Evolutionary conservation across 2,797 vertebrate species (phyloP).

Genomic region (Typhlichthys subterraneus): DNA sequence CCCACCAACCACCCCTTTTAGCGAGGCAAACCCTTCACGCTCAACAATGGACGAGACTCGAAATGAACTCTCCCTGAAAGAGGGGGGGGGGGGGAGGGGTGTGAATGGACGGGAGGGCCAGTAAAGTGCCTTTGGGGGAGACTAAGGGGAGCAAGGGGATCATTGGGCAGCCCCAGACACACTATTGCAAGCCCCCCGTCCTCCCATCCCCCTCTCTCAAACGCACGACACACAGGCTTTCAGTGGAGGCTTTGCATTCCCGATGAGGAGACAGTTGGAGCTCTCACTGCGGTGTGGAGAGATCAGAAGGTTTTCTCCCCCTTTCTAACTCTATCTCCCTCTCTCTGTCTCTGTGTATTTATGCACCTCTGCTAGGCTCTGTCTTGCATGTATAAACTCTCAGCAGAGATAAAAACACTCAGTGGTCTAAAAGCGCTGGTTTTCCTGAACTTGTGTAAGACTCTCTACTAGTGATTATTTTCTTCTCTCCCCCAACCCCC

Average conservation of each 20-base stretch:
- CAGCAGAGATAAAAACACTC: slow-evolving; percentile 40
- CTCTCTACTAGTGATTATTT: slow-evolving; percentile 27
- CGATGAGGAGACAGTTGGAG: slow-evolving; percentile 65
- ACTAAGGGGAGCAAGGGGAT: slow-evolving; percentile 48
- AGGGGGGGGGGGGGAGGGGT: slow-evolving; percentile 29
- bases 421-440: slow-evolving; percentile 20
- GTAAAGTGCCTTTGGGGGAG: slow-evolving; percentile 55
- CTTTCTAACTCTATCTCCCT: slow-evolving; percentile 9
- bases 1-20: slow-evolving; percentile 73
- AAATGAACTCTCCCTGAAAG: slow-evolving; percentile 70
- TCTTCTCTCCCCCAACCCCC: no score
- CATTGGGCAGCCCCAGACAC: background rate
- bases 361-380: slow-evolving; percentile 14
- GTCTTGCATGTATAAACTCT: slow-evolving; percentile 34
- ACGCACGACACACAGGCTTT: slow-evolving; percentile 22
- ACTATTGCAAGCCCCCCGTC: no score
- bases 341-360: slow-evolving; percentile 19
- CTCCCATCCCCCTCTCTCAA: slow-evolving; percentile 11
- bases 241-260: slow-evolving; percentile 77
- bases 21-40: slow-evolving; percentile 65
- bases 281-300: slow-evolving; percentile 60
- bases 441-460: slow-evolving; percentile 7
- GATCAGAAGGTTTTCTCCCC: slow-evolving; percentile 49
- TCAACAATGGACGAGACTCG: slow-evolving; percentile 73
- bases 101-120: slow-evolving; percentile 20